phyloP scores from a whole-genome alignment of 2,797 vertebrate species.

The Cygnus olor region DNA sequence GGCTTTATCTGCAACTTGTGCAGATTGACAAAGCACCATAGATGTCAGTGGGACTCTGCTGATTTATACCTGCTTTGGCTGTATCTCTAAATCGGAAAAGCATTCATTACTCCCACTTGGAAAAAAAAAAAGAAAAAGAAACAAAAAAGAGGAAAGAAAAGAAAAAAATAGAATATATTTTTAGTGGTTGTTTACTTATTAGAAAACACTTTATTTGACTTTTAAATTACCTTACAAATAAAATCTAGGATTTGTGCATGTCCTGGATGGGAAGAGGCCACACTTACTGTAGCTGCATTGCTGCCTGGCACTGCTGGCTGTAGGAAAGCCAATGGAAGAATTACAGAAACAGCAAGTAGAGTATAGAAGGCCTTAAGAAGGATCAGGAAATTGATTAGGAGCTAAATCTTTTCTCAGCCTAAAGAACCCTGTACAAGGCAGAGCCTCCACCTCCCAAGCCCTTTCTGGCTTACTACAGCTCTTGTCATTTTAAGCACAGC shows the following conservation, averaged over 20 bases:
- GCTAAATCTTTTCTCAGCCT: not conserved
- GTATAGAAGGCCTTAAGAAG: not conserved
- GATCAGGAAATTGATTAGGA: not conserved
- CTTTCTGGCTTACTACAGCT: not conserved
- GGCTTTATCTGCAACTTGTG: conserved; percentile 50
- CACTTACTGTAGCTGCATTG: not conserved
- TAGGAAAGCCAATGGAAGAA: not conserved
- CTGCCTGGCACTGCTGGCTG: not conserved
- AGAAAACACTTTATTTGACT: not conserved
- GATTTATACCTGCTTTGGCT: conserved; percentile 20
- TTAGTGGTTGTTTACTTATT: not conserved
- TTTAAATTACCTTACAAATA: not conserved
- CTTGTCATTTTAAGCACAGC: not conserved
- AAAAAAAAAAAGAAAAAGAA: not conserved
- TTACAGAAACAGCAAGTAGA: not conserved
- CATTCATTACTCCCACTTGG: not conserved
- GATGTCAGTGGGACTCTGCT: conserved; percentile 3
- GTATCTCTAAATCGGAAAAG: not conserved
- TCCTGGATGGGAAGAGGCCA: not conserved
- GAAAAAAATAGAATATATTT: not conserved
- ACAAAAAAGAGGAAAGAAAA: not conserved
- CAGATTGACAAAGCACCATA: conserved; percentile 19
- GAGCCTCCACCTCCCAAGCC: not conserved
- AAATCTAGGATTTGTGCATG: not conserved
- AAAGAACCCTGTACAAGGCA: not conserved